Percentiles rank a stretch among this genome's conserved stretches.
Conservation (phyloP, 2,113 vertebrate species). For the Anguilla japonica region DNA sequence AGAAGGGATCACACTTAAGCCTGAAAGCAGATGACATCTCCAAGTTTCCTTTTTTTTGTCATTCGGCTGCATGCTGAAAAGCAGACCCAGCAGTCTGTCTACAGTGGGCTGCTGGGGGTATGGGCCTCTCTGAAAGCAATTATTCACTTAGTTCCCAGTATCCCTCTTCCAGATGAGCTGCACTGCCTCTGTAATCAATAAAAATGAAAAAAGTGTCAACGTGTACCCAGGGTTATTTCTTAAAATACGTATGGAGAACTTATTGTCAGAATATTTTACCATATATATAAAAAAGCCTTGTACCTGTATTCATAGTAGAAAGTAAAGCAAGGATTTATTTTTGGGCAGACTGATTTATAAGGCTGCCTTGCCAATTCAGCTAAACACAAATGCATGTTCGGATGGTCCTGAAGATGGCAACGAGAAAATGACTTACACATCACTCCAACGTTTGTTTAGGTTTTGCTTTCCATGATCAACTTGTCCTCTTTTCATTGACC, state of each 20-base stretch:
- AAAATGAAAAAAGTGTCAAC: neutral
- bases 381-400: neutral
- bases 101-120: neutral
- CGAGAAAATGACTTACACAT: neutral
- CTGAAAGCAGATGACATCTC: constrained; percentile 1
- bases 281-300: neutral
- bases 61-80: neutral
- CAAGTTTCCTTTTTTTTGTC: neutral
- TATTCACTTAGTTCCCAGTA: neutral
- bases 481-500: neutral
- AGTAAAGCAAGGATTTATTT: neutral
- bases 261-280: neutral
- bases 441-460: neutral
- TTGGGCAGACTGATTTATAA: neutral
- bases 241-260: neutral
- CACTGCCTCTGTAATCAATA: neutral
- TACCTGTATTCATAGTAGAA: neutral
- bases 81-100: neutral
- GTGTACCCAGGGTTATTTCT: neutral
- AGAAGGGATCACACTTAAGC: neutral
- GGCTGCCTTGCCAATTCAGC: neutral
- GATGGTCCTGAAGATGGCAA: neutral
- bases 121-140: constrained; percentile 8
- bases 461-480: neutral
- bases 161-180: neutral